Base-by-base conservation (phyloP, 2,113 vertebrate species). In the Galbula dea region DNA sequence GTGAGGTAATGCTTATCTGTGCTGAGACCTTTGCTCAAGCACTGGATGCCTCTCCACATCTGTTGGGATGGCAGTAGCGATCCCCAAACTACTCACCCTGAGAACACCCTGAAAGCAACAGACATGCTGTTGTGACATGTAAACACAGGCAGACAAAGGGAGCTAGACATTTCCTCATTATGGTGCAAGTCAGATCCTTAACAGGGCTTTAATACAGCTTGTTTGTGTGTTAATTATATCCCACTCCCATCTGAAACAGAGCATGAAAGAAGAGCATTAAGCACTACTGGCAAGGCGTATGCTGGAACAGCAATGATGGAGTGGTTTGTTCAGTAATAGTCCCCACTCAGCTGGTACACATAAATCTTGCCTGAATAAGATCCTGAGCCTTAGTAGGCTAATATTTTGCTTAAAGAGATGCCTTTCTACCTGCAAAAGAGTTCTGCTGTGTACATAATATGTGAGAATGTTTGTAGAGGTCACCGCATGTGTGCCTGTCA, bases 231-330 rank as follows among this genome's bases (percentile, higher is more conserved):
- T 97, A 97, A 97, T 96, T 95, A 96, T 89, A 94, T 65, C 86
- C 85, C 71, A 93, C 95, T 94, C 96, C 94, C 87, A 90, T 95
- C 88, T 96, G 94, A 96, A 96, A 92, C 92, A 91, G 93, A 96
- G 95, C 96, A 96, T 95, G 96, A 96, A 96, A 76, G 96, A 78
- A 91, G 90, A 97, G 92, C 77, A 96, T 91, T 96, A 97, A 97
- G 90, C 86, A 95, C 89, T 76, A 77, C 88, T 95, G 86, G 89
- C 89, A 87, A 95, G 89, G 94, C 59, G 12, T 91, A 95, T 63
- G 87, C 90, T 69, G 88, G 86, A 95, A 92, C 67, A 83, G 93
- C 87, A 93, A 37, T 96, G 96, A 97, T 93, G 77, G 91, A 97
- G 95, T 95, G 89, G 89, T 94, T 96, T 95, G 96, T 65, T 96